Percentiles rank a stretch among this genome's conserved stretches.
These are phyloP conservation scores for Petromus typicus DNA, from an alignment of 2,113 vertebrate species.

Conservation along the genomic window DNA sequence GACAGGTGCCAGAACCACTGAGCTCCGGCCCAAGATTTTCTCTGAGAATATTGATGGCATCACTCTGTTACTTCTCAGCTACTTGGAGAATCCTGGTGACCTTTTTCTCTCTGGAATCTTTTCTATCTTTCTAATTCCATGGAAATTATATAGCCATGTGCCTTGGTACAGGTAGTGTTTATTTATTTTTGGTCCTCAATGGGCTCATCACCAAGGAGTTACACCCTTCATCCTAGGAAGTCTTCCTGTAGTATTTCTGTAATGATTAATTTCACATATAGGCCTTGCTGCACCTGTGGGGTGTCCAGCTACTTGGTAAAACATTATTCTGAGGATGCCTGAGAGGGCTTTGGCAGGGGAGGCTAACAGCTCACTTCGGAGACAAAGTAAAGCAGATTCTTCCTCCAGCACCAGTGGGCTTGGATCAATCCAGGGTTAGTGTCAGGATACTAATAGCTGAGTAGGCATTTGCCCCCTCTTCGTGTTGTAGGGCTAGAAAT, in stretches of 20 bases:
- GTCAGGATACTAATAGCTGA: not conserved
- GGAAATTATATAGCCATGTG: not conserved
- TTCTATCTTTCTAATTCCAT: not conserved
- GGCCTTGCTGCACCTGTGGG: not conserved
- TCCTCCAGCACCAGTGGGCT: not conserved
- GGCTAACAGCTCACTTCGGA: not conserved
- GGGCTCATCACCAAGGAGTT: not conserved
- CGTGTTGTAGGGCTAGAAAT: not conserved
- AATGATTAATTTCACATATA: not conserved
- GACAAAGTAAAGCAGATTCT: not conserved
- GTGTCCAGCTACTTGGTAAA: not conserved
- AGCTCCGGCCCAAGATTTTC: too few species aligned
- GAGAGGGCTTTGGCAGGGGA: not conserved
- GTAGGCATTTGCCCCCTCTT: not conserved
- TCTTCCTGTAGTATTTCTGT: not conserved
- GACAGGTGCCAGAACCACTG: too few species aligned
- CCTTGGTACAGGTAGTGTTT: not conserved
- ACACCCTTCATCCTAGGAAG: not conserved
- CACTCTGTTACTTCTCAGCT: not conserved
- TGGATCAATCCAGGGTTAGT: not conserved
- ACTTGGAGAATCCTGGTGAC: not conserved
- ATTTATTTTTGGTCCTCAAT: slow-evolving; percentile 6
- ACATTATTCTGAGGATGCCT: not conserved
- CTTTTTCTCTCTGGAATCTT: slow-evolving; percentile 15
- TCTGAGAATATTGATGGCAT: not conserved